Base-by-base conservation (phyloP, 2,113 vertebrate genomes). In the Lycaon pictus region DNA sequence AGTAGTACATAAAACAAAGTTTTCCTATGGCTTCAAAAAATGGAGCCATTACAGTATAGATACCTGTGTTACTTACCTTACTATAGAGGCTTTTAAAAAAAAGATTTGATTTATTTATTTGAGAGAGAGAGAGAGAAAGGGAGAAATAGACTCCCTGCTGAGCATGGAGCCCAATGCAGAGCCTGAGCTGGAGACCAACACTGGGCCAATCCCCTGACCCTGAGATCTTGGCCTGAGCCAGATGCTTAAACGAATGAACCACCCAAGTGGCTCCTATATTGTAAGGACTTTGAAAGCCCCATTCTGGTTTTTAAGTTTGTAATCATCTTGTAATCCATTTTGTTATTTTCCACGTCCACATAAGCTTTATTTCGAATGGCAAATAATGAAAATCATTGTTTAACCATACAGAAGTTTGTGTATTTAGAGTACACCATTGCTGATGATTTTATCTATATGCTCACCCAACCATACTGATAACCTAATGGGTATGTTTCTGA, bases 11-110 rank as follows among this genome's bases (percentile, higher is more conserved):
- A 84, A 80, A 95, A 93, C 4, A 63, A 90, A 56, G 55, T 87
- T 93, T 3, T 11, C 48, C 76, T 87, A 96, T 58, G 82, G 62
- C 83, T 97, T 86, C 76, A 90, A 65, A 35, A 97, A 95, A 51
- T 76, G 85, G 88, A 84, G 16, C 51, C 19, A 35, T 0, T n/a
- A 3, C 20, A 71, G 43, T 67, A 11, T 62, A 35, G 23, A 90
- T 83, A 17, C 20, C 5, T 76, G n/a, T 48, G 22, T 69, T 74
- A 76, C 37, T 81, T 95, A 60, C 43, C 19, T n/a, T 29, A 84
- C 63, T 67, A 67, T 15, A 32, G 27, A 65, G 12, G 32, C 12
- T 23, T 60, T 16, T 67, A 16, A 16, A 13, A 16, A 32, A 67
- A 67, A 67, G 13, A 32, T 16, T 67, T 67, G 15, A 67, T 67